These are phyloP conservation scores for Balaeniceps rex DNA, from an alignment of 2,113 vertebrate genomes.

Conservation along the genomic window DNA sequence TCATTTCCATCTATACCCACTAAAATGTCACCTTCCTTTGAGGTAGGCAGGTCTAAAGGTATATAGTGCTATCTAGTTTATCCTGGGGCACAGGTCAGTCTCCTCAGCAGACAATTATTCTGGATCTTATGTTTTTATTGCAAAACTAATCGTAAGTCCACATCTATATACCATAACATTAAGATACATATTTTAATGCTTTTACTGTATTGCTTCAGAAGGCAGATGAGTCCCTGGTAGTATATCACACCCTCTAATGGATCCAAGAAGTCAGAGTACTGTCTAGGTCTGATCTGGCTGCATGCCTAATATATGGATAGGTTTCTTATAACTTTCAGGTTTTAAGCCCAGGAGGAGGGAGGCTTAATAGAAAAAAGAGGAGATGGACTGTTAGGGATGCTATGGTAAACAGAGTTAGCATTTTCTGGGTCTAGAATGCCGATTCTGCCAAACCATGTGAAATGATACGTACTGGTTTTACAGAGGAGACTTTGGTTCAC, in stretches of 20 bases:
- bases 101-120: background rate
- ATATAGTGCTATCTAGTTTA: background rate
- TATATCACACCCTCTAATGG: background rate
- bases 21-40: background rate
- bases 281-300: background rate
- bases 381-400: background rate
- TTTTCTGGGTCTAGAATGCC: background rate
- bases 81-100: background rate
- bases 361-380: background rate
- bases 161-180: background rate
- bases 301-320: background rate
- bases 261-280: background rate
- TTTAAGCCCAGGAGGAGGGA: background rate
- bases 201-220: background rate
- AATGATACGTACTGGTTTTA: background rate
- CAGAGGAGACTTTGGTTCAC: background rate
- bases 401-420: background rate
- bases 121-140: background rate
- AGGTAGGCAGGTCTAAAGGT: background rate
- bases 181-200: background rate
- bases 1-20: background rate
- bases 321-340: background rate
- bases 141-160: background rate
- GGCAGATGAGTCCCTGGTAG: background rate
- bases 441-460: background rate